Conservation (phyloP, 2,888 invertebrate genomes). For the Caenorhabditis afra region DNA sequence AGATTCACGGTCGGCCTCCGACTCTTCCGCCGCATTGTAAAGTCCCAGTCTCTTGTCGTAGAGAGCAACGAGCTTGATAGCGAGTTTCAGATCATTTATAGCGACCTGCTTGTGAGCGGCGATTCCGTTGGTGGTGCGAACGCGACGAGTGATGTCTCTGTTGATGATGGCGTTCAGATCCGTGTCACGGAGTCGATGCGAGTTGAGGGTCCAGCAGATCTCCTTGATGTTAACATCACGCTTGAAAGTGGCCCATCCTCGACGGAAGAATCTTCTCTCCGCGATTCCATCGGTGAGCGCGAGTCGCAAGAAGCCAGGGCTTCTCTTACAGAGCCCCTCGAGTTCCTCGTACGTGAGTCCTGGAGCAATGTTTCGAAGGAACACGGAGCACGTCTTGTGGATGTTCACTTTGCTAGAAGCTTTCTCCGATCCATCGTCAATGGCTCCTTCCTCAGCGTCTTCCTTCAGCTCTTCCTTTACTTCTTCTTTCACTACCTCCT, state of each 20-base stretch:
- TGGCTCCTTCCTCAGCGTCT: constrained; percentile 58
- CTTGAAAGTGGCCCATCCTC: constrained; percentile 95
- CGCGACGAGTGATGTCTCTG: constrained; percentile 93
- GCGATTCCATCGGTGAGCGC: constrained; percentile 97
- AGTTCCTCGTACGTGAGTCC: constrained; percentile 96
- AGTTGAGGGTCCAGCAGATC: constrained; percentile 98
- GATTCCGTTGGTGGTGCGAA: constrained; percentile 92
- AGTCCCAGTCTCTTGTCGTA: constrained; percentile 82
- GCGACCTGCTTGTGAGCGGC: constrained; percentile 90
- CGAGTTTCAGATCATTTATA: constrained; percentile 82
- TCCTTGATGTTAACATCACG: constrained; percentile 98
- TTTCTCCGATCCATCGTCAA: constrained; percentile 55
- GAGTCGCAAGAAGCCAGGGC: constrained; percentile 93
- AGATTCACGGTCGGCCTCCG: constrained; percentile 61
- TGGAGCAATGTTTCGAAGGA: constrained; percentile 94
- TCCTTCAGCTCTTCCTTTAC: constrained; percentile 30
- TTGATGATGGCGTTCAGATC: constrained; percentile 97
- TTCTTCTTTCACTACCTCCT: constrained; percentile 35
- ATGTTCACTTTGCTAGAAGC: constrained; percentile 65
- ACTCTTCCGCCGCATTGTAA: constrained; percentile 78
- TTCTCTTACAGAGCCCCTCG: constrained; percentile 93
- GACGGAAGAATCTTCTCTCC: constrained; percentile 94
- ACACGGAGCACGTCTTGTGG: constrained; percentile 97
- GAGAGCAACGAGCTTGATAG: constrained; percentile 82
- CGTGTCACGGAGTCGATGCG: constrained; percentile 90